phyloP scores from a whole-genome alignment of 2,888 invertebrate genomes.

The Amorpha juglandis region DNA sequence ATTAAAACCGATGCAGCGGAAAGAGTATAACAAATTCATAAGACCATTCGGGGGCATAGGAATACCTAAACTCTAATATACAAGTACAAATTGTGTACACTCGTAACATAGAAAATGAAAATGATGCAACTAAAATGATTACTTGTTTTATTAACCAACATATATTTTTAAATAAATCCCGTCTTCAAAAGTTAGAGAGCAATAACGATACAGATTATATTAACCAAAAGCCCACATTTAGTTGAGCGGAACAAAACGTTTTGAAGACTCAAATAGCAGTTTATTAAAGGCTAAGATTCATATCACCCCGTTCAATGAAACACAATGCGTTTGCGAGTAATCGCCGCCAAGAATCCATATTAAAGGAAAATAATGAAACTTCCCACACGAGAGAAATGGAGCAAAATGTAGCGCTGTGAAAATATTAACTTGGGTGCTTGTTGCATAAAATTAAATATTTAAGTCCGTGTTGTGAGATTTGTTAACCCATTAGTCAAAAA shows the following conservation, averaged over 20 bases:
- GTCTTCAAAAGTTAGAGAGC: neutral
- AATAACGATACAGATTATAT: conserved; percentile 22
- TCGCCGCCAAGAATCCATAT: conserved; percentile 52
- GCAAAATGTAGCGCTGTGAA: neutral
- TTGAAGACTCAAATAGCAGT: conserved; percentile 40
- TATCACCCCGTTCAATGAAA: conserved; percentile 48
- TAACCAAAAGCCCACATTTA: conserved; percentile 28
- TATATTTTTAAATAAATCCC: neutral
- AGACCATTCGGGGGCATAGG: too few species aligned
- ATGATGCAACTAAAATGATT: too few species aligned
- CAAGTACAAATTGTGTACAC: too few species aligned
- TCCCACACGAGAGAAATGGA: conserved; percentile 39
- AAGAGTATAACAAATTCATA: too few species aligned
- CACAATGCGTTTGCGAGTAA: conserved; percentile 54
- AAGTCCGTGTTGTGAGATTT: too few species aligned
- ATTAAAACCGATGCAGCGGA: too few species aligned
- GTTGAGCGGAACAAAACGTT: conserved; percentile 25
- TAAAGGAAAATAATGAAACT: conserved; percentile 56
- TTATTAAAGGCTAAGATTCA: conserved; percentile 50
- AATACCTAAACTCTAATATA: too few species aligned
- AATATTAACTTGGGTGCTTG: neutral
- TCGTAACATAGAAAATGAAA: too few species aligned
- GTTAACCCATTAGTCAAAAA: too few species aligned
- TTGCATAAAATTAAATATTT: neutral
- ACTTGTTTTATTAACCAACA: too few species aligned